phyloP scores from a whole-genome alignment of 2,888 invertebrate genomes.

The Theretra japonica region DNA sequence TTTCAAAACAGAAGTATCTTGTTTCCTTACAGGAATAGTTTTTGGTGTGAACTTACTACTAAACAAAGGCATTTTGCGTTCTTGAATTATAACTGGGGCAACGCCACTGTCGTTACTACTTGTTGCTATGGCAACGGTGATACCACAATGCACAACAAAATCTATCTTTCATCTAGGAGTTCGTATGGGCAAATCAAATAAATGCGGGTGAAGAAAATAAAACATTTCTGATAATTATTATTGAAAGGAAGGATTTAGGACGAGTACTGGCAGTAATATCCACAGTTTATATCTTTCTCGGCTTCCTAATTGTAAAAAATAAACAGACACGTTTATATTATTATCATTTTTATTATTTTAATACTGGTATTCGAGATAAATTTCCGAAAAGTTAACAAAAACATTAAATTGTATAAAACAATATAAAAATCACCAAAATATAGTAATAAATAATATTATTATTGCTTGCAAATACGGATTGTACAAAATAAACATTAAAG shows the following conservation, averaged over 20 bases:
- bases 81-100: background rate
- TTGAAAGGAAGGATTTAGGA: no score
- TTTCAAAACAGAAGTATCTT: constrained; percentile 81
- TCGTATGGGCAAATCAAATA: no score
- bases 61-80: constrained; percentile 85
- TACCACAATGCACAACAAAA: constrained; percentile 13
- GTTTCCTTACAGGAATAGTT: constrained; percentile 86
- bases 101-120: constrained; percentile 46
- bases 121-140: constrained; percentile 60
- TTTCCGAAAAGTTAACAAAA: constrained; percentile 40
- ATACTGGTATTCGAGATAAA: constrained; percentile 72
- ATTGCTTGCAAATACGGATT: constrained; percentile 50
- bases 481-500: constrained; percentile 50
- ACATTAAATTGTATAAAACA: constrained; percentile 31
- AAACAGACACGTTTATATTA: constrained; percentile 10
- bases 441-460: constrained; percentile 44
- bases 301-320: background rate
- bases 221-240: no score
- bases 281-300: no score
- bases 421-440: constrained; percentile 36
- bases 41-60: constrained; percentile 88
- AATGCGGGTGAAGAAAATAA: no score
- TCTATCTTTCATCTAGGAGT: no score
- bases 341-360: constrained; percentile 45
- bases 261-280: no score